phyloP scores from a whole-genome alignment of 2,888 invertebrate genomes.

The Eupelmus urozonus region DNA sequence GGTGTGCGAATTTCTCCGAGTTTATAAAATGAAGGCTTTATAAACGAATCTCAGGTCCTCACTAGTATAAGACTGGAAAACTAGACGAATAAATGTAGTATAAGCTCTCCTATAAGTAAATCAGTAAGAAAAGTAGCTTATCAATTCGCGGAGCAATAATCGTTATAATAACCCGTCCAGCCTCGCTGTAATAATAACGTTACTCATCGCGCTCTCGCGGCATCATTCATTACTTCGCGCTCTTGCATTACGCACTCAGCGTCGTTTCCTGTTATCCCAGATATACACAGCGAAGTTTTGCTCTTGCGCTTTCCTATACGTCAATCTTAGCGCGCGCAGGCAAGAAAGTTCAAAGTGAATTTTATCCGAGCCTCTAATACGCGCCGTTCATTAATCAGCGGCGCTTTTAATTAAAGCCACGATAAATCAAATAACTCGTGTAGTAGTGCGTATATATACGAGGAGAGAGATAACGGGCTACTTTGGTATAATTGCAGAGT shows the following conservation, averaged over 20 bases:
- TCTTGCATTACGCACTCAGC: slow-evolving; percentile 4
- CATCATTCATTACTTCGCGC: slow-evolving; percentile 13
- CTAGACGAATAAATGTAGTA: too few species aligned
- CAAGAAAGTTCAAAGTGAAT: slow-evolving; percentile 15
- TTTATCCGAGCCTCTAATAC: background rate
- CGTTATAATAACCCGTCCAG: too few species aligned
- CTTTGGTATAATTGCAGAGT: slow-evolving; percentile 77
- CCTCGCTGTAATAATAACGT: background rate
- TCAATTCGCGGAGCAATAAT: slow-evolving; percentile 12
- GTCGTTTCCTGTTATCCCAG: background rate
- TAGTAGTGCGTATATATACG: background rate
- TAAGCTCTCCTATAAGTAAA: too few species aligned
- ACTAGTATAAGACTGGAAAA: too few species aligned
- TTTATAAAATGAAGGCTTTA: too few species aligned
- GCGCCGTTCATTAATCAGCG: slow-evolving; percentile 23
- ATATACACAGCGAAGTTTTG: background rate
- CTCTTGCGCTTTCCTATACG: background rate
- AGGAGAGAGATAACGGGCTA: background rate
- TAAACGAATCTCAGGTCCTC: too few species aligned
- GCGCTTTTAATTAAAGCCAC: slow-evolving; percentile 12
- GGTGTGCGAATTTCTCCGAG: too few species aligned
- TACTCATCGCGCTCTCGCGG: slow-evolving; percentile 3
- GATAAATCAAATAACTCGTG: slow-evolving; percentile 28
- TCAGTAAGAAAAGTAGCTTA: too few species aligned
- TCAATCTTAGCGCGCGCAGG: background rate